These are phyloP conservation scores for Silurus meridionalis DNA, from an alignment of 2,113 vertebrate genomes.

Conservation along the genomic window DNA sequence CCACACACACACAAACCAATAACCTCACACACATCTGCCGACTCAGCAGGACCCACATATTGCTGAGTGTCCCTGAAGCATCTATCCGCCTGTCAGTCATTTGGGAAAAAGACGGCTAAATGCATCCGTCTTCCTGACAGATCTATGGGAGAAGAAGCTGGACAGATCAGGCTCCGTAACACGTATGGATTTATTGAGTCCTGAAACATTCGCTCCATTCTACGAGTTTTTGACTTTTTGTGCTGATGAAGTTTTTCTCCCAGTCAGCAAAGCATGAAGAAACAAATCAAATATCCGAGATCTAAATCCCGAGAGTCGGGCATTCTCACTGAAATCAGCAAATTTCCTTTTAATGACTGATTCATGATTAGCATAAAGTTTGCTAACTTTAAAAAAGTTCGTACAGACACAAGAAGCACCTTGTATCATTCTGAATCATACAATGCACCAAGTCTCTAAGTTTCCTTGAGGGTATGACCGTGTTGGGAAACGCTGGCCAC, in stretches of 20 bases:
- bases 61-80: constrained; percentile 40
- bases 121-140: constrained; percentile 53
- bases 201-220: not conserved
- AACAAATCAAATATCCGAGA: not conserved
- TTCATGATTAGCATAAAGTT: not conserved
- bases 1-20: constrained; percentile 25
- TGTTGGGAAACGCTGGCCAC: no score
- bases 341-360: not conserved
- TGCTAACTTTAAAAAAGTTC: not conserved
- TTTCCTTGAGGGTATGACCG: not conserved
- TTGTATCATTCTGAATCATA: not conserved
- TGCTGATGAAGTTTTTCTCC: constrained; percentile 4
- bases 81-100: constrained; percentile 47
- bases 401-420: not conserved
- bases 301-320: not conserved
- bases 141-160: constrained; percentile 35
- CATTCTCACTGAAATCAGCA: not conserved
- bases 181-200: constrained; percentile 48
- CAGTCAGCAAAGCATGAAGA: constrained; percentile 24
- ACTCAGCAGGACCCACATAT: constrained; percentile 48
- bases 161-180: constrained; percentile 40
- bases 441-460: not conserved
- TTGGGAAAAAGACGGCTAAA: constrained; percentile 32
- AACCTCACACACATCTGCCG: constrained; percentile 33
- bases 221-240: constrained; percentile 35